Conservation (phyloP, 2,797 vertebrate genomes). For the Halcyon leucocephala region DNA sequence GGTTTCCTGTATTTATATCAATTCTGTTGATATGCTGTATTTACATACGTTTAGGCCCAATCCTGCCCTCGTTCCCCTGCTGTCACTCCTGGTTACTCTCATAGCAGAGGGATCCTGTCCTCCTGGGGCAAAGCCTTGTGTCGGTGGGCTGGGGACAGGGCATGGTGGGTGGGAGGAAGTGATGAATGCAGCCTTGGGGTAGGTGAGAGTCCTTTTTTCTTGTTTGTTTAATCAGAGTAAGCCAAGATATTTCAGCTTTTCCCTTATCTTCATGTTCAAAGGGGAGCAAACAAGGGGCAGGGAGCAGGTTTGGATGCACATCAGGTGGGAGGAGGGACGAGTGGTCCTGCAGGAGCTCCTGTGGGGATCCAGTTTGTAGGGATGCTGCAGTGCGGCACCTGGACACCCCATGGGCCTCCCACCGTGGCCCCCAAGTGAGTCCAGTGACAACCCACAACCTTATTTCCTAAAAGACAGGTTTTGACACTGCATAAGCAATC, state of each 20-base stretch:
- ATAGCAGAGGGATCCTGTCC: neutral
- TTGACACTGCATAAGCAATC: neutral
- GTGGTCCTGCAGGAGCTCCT: neutral
- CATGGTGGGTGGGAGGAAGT: neutral
- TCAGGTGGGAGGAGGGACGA: neutral
- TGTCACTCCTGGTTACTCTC: neutral
- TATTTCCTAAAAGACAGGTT: neutral
- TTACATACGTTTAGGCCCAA: neutral
- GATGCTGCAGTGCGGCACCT: neutral
- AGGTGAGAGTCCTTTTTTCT: neutral
- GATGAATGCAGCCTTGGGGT: neutral
- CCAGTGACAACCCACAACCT: neutral
- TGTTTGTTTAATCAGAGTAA: neutral
- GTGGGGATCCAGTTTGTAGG: fast-evolving
- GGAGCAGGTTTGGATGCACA: neutral
- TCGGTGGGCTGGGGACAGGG: neutral
- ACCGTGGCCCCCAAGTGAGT: fast-evolving
- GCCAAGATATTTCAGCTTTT: neutral
- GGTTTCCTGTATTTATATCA: neutral
- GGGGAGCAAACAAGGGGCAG: neutral
- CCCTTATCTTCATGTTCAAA: neutral
- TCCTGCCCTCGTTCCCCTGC: neutral
- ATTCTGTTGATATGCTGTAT: neutral
- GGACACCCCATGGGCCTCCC: neutral
- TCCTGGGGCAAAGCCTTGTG: neutral